A percentile compares a stretch with the other conserved stretches of the same genome.
Evolutionary conservation across 2,113 vertebrate species (phyloP).

Genomic region (Melanocharis versteri): DNA sequence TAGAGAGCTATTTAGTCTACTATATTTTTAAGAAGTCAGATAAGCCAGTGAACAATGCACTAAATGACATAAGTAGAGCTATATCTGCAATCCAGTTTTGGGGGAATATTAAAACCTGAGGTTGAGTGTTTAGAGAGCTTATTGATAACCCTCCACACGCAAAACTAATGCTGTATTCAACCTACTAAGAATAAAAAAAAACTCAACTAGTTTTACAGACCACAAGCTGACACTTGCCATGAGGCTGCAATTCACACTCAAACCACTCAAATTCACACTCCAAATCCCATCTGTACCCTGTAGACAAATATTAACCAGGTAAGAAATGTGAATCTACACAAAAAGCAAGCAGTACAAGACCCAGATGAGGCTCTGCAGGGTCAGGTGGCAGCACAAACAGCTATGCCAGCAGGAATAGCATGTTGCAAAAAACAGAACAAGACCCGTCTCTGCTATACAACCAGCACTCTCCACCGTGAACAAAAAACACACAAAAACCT

Average conservation of each 20-base stretch:
- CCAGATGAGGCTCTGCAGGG: neutral
- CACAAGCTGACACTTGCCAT: neutral
- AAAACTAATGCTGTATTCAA: neutral
- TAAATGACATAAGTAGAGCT: neutral
- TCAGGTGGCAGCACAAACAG: neutral
- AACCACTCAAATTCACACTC: neutral
- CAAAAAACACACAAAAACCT: accelerated
- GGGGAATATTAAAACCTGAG: neutral
- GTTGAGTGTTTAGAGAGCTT: neutral
- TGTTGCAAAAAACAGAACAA: neutral
- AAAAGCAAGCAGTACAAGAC: neutral
- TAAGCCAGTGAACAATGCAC: neutral
- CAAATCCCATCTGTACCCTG: neutral
- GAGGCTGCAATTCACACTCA: neutral
- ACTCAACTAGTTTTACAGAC: neutral
- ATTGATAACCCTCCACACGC: neutral
- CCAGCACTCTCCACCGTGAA: neutral
- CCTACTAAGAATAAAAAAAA: neutral
- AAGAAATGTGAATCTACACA: neutral
- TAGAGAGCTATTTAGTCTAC: neutral
- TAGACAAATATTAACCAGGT: neutral
- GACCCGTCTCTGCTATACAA: neutral
- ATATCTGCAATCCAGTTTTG: neutral
- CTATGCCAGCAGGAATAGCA: neutral
- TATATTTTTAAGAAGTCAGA: neutral